A percentile compares a stretch with the other conserved stretches of the same genome.
phyloP scores from a whole-genome alignment of 2,888 invertebrate species.

The Itoplectis maculator region DNA sequence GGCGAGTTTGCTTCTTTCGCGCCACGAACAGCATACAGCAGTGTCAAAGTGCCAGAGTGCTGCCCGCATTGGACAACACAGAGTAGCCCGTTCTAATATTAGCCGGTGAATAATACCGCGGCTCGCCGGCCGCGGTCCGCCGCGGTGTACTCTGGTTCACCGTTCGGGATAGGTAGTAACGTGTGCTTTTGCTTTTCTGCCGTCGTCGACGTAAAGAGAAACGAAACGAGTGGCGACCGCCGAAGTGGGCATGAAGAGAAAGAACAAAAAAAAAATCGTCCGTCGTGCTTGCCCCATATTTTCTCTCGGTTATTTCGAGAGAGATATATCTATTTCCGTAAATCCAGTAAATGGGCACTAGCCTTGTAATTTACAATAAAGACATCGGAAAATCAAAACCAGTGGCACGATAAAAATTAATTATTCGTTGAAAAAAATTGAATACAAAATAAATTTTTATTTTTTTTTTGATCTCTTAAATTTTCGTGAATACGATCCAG shows the following conservation, averaged over 20 bases:
- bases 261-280: neutral
- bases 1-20: slow-evolving; percentile 50
- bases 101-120: slow-evolving; percentile 73
- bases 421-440: no score
- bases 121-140: slow-evolving; percentile 57
- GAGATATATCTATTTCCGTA: neutral
- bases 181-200: slow-evolving; percentile 14
- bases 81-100: slow-evolving; percentile 73
- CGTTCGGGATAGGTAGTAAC: slow-evolving; percentile 5
- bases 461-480: no score
- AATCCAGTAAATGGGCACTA: no score
- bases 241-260: neutral
- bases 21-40: slow-evolving; percentile 28
- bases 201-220: slow-evolving; percentile 17
- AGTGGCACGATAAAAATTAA: no score
- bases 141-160: slow-evolving; percentile 44
- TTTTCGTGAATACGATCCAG: neutral
- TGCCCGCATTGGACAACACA: slow-evolving; percentile 59
- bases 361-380: neutral
- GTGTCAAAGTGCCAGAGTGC: slow-evolving; percentile 56
- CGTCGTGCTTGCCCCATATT: slow-evolving; percentile 17
- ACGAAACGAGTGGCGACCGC: slow-evolving; percentile 35
- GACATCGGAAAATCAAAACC: no score
- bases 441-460: no score
- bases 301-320: neutral